Evolutionary conservation across 2,888 invertebrate species (phyloP).

Genomic region (Rhodophaea formosa): DNA sequence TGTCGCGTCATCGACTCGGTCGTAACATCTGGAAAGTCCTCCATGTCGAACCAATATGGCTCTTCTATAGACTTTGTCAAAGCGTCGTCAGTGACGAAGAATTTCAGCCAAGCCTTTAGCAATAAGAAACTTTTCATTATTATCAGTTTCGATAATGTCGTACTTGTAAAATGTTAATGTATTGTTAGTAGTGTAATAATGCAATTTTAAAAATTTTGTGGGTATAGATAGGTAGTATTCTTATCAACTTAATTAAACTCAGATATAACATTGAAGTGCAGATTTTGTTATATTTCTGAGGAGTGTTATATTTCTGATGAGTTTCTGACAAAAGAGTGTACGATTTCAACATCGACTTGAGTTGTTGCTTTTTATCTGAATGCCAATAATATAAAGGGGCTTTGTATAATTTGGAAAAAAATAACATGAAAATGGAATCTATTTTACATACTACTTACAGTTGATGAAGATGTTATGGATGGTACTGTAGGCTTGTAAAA

Average conservation of each 20-base stretch:
- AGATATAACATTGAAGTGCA: too few species aligned
- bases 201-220: background rate
- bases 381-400: constrained; percentile 78
- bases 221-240: background rate
- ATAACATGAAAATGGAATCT: background rate
- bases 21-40: constrained; percentile 55
- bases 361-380: constrained; percentile 35
- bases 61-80: constrained; percentile 75
- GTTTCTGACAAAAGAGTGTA: too few species aligned
- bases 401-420: constrained; percentile 45
- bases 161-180: constrained; percentile 1
- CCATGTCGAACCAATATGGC: constrained; percentile 72
- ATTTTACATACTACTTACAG: constrained; percentile 60
- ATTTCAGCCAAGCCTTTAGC: constrained; percentile 81
- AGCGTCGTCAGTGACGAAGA: constrained; percentile 78
- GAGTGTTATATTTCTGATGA: too few species aligned
- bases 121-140: constrained; percentile 62
- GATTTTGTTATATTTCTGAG: too few species aligned
- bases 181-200: background rate
- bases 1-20: constrained; percentile 65
- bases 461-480: constrained; percentile 77
- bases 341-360: too few species aligned
- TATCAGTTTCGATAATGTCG: constrained; percentile 22
- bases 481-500: constrained; percentile 84
- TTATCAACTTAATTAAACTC: too few species aligned